A percentile compares a stretch with the other conserved stretches of the same genome.
Evolutionary conservation across 2,113 vertebrate species (phyloP).

Genomic region (Acrocephalus kingi): DNA sequence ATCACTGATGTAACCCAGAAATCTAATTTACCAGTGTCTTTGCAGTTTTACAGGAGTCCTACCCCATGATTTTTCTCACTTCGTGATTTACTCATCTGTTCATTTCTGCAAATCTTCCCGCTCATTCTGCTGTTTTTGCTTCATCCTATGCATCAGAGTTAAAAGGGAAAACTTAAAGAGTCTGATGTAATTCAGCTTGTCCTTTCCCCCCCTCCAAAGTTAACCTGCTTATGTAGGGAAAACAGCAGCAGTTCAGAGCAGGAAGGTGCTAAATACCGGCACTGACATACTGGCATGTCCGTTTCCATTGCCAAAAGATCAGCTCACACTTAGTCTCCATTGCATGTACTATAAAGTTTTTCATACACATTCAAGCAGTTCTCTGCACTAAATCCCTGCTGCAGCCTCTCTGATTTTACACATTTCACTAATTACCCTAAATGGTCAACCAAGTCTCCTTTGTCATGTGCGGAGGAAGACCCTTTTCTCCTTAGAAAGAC

Average conservation of each 20-base stretch:
- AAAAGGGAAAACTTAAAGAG: not conserved
- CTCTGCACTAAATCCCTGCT: not conserved
- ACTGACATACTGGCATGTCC: not conserved
- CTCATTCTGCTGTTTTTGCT: not conserved
- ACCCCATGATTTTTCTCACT: not conserved
- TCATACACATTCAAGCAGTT: not conserved
- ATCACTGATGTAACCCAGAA: not conserved
- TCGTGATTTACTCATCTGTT: not conserved
- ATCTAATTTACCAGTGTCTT: not conserved
- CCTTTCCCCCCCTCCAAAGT: not conserved
- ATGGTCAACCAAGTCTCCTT: not conserved
- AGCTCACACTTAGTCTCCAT: not conserved
- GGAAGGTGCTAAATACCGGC: not conserved
- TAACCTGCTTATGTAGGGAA: not conserved
- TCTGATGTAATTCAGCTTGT: not conserved
- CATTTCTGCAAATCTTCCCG: not conserved
- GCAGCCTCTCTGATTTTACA: not conserved
- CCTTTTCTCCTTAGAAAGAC: not conserved
- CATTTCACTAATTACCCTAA: not conserved
- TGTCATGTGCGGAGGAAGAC: not conserved
- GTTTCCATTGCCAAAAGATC: not conserved
- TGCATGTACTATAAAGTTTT: not conserved
- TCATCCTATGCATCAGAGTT: not conserved
- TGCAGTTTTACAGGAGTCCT: conserved; percentile 2
- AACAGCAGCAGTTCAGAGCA: not conserved